Base-by-base conservation (phyloP, 2,888 invertebrate genomes). In the Crossocerus cetratus region DNA sequence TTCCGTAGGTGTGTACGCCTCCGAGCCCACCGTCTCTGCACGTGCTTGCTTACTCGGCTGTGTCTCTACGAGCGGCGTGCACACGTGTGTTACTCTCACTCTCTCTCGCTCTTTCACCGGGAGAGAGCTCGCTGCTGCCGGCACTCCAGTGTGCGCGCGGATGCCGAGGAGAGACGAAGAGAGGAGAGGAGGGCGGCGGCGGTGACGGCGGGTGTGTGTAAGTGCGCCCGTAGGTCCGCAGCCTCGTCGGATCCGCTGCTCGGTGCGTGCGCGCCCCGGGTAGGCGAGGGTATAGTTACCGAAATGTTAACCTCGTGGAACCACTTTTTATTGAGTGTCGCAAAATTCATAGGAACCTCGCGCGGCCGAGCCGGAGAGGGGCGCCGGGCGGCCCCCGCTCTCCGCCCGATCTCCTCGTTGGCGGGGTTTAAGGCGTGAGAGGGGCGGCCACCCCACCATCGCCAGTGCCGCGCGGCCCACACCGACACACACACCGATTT, bases 301-400 rank as follows among this genome's bases (percentile, higher is more conserved):
- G 89, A 90, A 90, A 90, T 90, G 90, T 92, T 92, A 92, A 92
- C 92, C 91, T 92, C 91, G 92, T 91, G 92, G 92, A 92, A 92
- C 92, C 92, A 92, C 92, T 92, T 92, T 92, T 92, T 92, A 92
- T 92, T 91, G 92, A 91, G 91, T 92, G 90, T 92, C 91, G 92
- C 92, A 91, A 92, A 90, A 92, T 92, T 92, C 92, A 92, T 92
- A 92, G 92, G 92, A 91, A 92, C 91, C 91, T 91, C 85, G 80
- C 85, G 80, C 79, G 78, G 72, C 90, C n/a, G n/a, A 88, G 87
- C 81, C 81, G 80, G 78, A 83, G 81, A 84, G 83, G 84, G 86
- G 86, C 73, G 64, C 64, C 68, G 80, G 87, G n/a, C n/a, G n/a
- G n/a, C n/a, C n/a, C 78, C 78, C 80, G 61, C 73, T 75, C 72